A percentile compares a stretch with the other conserved stretches of the same genome.
Conservation (phyloP, 2,113 vertebrate genomes). For the Martes martes region DNA sequence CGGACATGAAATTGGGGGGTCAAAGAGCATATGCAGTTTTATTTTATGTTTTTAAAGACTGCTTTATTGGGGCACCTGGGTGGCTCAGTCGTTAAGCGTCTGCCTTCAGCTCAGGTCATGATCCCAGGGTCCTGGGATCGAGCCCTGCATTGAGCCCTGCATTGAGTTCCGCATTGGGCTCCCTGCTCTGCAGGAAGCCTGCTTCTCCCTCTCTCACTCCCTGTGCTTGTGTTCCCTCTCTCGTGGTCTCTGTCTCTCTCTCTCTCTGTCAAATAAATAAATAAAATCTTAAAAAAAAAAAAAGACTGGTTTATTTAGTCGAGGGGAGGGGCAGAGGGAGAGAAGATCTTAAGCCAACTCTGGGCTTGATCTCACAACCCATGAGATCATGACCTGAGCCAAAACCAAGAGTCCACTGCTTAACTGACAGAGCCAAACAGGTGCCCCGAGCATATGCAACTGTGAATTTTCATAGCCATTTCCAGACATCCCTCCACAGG, state of each 20-base stretch:
- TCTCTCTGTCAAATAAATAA: no score
- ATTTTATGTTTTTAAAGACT: background rate
- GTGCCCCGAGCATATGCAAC: background rate
- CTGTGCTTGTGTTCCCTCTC: no score
- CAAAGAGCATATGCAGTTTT: background rate
- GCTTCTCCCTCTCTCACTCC: no score
- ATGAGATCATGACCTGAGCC: background rate
- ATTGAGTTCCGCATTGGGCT: no score
- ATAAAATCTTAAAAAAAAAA: no score
- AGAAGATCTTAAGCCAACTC: background rate
- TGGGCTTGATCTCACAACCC: background rate
- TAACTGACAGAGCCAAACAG: background rate
- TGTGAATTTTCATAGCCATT: background rate
- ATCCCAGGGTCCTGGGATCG: no score
- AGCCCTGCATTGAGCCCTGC: no score
- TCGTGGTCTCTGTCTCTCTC: no score
- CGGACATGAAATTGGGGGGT: background rate
- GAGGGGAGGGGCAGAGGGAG: background rate
- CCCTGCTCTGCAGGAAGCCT: no score
- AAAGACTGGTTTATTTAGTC: background rate
- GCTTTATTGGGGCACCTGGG: background rate
- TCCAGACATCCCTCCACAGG: background rate
- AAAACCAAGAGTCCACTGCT: background rate
- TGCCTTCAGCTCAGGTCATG: no score
- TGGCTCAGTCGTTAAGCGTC: no score